Percentiles rank a stretch among this genome's conserved stretches.
Evolutionary conservation across 2,113 vertebrate genomes (phyloP).

Genomic region (Sinosuthora webbiana): DNA sequence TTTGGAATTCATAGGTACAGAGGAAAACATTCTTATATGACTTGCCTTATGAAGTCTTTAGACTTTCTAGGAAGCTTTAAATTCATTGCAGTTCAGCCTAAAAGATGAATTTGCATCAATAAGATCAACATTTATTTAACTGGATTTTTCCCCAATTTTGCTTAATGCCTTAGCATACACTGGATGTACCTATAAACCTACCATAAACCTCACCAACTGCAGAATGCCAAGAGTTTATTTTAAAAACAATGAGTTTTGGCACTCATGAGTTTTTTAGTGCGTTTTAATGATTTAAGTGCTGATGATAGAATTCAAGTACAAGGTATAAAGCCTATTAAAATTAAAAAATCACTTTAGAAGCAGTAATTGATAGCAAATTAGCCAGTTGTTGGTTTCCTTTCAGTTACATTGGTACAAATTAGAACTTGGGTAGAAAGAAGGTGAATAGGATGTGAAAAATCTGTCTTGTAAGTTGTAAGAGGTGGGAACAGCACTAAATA

Average conservation of each 20-base stretch:
- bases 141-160: neutral
- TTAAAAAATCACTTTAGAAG: neutral
- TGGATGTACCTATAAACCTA: neutral
- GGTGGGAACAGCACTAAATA: rapidly evolving
- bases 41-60: neutral
- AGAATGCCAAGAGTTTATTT: neutral
- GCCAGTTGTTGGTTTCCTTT: neutral
- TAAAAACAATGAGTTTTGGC: neutral
- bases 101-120: neutral
- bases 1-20: neutral
- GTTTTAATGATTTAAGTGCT: neutral
- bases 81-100: neutral
- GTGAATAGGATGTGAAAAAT: neutral
- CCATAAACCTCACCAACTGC: neutral
- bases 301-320: neutral
- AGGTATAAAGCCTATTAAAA: neutral
- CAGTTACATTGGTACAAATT: neutral
- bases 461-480: neutral
- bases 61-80: neutral
- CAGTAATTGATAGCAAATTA: neutral
- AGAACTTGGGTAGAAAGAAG: neutral
- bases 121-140: neutral
- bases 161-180: neutral
- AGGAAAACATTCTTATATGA: neutral
- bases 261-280: neutral